Conservation (phyloP, 1,140 invertebrate genomes). For the Cherax quadricarinatus region DNA sequence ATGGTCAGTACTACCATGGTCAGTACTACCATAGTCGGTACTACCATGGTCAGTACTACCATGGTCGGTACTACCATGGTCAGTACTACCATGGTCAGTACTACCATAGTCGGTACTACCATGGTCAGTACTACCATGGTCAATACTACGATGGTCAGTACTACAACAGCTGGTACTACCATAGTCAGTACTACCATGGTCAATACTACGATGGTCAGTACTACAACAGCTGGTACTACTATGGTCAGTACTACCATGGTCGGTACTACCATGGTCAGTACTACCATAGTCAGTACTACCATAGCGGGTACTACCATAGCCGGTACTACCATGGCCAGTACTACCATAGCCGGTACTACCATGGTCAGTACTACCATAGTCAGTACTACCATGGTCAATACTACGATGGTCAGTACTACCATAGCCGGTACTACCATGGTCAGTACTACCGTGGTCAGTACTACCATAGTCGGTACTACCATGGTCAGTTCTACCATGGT, state of each 20-base stretch:
- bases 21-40: no score
- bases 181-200: no score
- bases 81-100: not conserved
- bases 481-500: not conserved
- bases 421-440: not conserved
- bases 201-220: no score
- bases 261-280: no score
- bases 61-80: no score
- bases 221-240: no score
- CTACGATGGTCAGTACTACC: not conserved
- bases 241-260: no score
- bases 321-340: not conserved
- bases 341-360: not conserved
- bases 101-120: not conserved
- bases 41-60: no score
- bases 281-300: not conserved
- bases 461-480: not conserved
- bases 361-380: not conserved
- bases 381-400: not conserved
- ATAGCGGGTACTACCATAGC: not conserved
- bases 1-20: no score
- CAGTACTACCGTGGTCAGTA: not conserved
- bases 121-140: no score
- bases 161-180: no score
- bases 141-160: no score